A percentile compares a stretch with the other conserved stretches of the same genome.
These are phyloP conservation scores for Drosophila erecta DNA, from an alignment of 1,140 invertebrate species.

Conservation along the genomic window DNA sequence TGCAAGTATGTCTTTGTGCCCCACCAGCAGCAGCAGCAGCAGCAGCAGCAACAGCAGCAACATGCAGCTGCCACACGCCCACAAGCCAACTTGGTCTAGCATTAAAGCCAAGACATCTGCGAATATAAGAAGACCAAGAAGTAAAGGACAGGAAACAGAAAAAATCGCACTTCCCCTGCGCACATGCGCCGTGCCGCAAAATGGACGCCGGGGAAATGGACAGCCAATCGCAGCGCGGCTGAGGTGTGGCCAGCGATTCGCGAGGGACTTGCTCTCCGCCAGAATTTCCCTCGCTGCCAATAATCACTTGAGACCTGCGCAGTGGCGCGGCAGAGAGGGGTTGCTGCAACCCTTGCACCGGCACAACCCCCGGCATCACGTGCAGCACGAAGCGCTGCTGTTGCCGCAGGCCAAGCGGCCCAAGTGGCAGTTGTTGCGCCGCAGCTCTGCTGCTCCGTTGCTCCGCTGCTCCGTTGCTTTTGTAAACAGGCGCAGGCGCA, in stretches of 20 bases:
- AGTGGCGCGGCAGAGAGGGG: slow-evolving; percentile 16
- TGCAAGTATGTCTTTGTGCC: slow-evolving; percentile 70
- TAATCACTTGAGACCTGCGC: slow-evolving; percentile 81
- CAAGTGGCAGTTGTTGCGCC: slow-evolving; percentile 37
- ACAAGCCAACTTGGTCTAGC: slow-evolving; percentile 37
- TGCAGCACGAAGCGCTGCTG: slow-evolving; percentile 24
- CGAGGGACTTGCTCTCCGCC: slow-evolving; percentile 57
- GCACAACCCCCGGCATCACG: slow-evolving; percentile 58
- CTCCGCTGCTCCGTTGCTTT: slow-evolving; percentile 65
- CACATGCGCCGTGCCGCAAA: slow-evolving; percentile 41
- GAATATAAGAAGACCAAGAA: slow-evolving; percentile 12
- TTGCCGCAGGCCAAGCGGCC: slow-evolving; percentile 5
- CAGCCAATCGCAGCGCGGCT: slow-evolving; percentile 59
- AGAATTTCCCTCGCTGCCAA: slow-evolving; percentile 75
- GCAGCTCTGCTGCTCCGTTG: slow-evolving; percentile 67
- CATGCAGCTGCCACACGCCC: slow-evolving; percentile 30
- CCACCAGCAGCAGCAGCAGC: slow-evolving; percentile 29
- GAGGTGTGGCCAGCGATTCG: slow-evolving; percentile 69
- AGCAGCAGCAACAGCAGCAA: slow-evolving; percentile 8
- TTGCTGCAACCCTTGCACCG: slow-evolving; percentile 68
- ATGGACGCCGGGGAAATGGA: slow-evolving; percentile 74
- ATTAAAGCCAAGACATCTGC: slow-evolving; percentile 70
- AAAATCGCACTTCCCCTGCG: slow-evolving; percentile 53
- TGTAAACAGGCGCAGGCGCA: slow-evolving; percentile 80
- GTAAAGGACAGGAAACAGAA: neutral